phyloP scores from a whole-genome alignment of 2,888 invertebrate genomes.

The Augiades crinisus region DNA sequence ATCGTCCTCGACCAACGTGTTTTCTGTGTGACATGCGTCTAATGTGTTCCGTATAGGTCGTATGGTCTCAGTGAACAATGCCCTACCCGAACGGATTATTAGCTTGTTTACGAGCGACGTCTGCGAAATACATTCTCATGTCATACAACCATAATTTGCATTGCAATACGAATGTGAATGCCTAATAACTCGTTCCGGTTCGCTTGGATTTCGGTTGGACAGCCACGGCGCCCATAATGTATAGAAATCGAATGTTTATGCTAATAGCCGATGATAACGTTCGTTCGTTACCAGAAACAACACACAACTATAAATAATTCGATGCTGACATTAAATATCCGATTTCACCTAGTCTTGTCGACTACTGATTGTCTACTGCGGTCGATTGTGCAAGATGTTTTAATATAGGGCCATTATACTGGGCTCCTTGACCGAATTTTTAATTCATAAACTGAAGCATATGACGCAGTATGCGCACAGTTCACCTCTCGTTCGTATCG shows the following conservation, averaged over 20 bases:
- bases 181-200: slow-evolving; percentile 46
- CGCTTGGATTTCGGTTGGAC: slow-evolving; percentile 46
- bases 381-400: slow-evolving; percentile 10
- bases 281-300: slow-evolving; percentile 18
- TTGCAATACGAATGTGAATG: slow-evolving; percentile 32
- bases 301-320: slow-evolving; percentile 22
- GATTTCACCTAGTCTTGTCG: slow-evolving; percentile 16
- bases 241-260: slow-evolving; percentile 53
- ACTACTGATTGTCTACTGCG: not conserved
- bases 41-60: slow-evolving; percentile 43
- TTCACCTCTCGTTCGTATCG: slow-evolving; percentile 53
- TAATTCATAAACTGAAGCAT: slow-evolving; percentile 50
- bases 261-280: slow-evolving; percentile 39
- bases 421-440: slow-evolving; percentile 62
- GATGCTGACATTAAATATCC: slow-evolving; percentile 10
- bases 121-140: slow-evolving; percentile 52
- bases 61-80: slow-evolving; percentile 51
- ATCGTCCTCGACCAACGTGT: no score
- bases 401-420: slow-evolving; percentile 12
- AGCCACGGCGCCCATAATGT: slow-evolving; percentile 38
- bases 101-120: slow-evolving; percentile 54
- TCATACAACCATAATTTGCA: slow-evolving; percentile 42
- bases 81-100: slow-evolving; percentile 61
- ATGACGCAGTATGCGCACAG: slow-evolving; percentile 52
- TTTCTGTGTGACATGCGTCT: no score